Conservation (phyloP, 2,113 vertebrate genomes). For the Paramisgurnus dabryanus region DNA sequence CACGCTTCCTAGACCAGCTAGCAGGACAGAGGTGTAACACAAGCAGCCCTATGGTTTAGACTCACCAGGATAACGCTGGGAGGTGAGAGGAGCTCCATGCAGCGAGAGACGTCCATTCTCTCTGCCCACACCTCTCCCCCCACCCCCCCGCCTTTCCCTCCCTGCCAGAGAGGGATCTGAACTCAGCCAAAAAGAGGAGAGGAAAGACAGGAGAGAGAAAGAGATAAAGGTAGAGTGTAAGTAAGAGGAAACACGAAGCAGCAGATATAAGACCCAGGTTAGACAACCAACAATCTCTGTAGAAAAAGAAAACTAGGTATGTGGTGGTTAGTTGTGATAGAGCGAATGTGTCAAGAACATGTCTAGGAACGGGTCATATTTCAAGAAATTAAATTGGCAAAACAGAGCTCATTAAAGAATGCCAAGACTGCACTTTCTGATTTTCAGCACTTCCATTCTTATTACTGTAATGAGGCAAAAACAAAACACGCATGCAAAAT, state of each 20-base stretch:
- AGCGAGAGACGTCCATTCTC: slow-evolving; percentile 80
- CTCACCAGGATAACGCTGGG: slow-evolving; percentile 82
- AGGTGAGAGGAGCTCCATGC: slow-evolving; percentile 80
- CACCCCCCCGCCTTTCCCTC: slow-evolving; percentile 81
- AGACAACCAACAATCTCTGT: slow-evolving; percentile 52
- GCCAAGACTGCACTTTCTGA: too few species aligned
- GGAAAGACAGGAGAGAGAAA: slow-evolving; percentile 50
- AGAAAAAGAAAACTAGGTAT: slow-evolving; percentile 3
- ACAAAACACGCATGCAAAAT: too few species aligned
- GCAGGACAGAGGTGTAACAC: slow-evolving; percentile 26
- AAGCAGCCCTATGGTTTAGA: slow-evolving; percentile 72
- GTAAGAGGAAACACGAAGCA: slow-evolving; percentile 72
- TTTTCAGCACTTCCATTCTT: too few species aligned
- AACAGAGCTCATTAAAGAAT: too few species aligned
- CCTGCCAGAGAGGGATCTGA: slow-evolving; percentile 81
- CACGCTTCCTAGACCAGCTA: slow-evolving; percentile 24
- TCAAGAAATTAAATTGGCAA: too few species aligned
- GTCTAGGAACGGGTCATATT: background rate
- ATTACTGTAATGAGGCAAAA: too few species aligned
- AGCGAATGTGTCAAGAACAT: background rate
- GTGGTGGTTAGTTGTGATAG: slow-evolving; percentile 5
- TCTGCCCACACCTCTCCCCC: slow-evolving; percentile 77
- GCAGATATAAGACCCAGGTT: slow-evolving; percentile 70
- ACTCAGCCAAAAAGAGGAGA: slow-evolving; percentile 70
- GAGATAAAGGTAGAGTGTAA: slow-evolving; percentile 70